Base-by-base conservation (phyloP, 2,797 vertebrate species). In the Microctenopoma steveboyesi region DNA sequence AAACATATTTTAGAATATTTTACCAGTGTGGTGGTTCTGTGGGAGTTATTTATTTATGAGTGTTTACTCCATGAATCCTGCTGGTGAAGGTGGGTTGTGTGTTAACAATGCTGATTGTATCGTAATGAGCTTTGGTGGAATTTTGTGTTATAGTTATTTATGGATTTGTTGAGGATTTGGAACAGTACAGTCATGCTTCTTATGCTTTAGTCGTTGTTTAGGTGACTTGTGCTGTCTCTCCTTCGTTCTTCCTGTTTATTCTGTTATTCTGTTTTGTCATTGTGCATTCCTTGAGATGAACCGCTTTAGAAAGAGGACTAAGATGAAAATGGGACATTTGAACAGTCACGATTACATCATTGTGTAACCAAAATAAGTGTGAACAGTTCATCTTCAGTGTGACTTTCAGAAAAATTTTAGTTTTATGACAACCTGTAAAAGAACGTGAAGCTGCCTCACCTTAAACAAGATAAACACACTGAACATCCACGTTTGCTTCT, bases 111-210 rank as follows among this genome's bases (percentile, higher is more conserved):
- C 12, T 12, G 28, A 13, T 56, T 30, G 28, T n/a, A 63, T 48
- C 16, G 25, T 56, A 28, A 60, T 3, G 25, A 18, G 6, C 43
- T 37, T 50, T 33, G 30, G 30, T 33, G 5, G 5, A 33, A 33
- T 33, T 15, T 43, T 35, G n/a, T 46, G 25, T 33, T 61, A 4
- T 28, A 47, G 51, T 65, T 53, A 12, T 46, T 28, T 42, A n/a
- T 16, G 22, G 43, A 16, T 56, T 58, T 53, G 40, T 35, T 16
- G 40, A 27, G 47, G 50, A 39, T 64, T 72, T 55, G 43, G 12
- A 25, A 25, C 3, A 1, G 33, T 13, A 2, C 3, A 65, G 11
- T 56, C n/a, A 18, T 11, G 22, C 35, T 64, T 7, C 1, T 52
- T 18, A 4, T 53, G 18, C 13, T 61, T 5, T 5, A 13, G 25